Evolutionary conservation across 1,140 invertebrate species (phyloP), one percentile per base, ranked within the genome.

Genomic region (Apocrypta bakeri): DNA sequence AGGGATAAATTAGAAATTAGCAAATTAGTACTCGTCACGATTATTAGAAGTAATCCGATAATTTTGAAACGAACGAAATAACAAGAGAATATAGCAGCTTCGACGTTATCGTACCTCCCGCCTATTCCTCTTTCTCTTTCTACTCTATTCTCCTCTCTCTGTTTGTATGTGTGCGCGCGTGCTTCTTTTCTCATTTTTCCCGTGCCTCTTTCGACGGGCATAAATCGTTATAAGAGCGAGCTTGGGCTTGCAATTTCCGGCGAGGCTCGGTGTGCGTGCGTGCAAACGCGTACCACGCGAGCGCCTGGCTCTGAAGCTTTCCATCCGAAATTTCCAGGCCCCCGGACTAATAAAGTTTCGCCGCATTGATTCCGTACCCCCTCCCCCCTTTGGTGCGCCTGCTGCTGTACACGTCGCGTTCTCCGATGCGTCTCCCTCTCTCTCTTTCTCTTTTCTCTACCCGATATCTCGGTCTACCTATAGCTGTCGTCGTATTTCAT

Each of bases 161-260:
- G 12, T 31, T n/a, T 40, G 21, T 42, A 12, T 11, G n/a, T 11
- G 21, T 42, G 14, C n/a, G n/a, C 24, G 21, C 37, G 63, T 40
- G 37, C 75, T 42, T 64, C 61, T 79, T 79, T 61, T 40, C 31
- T 69, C 48, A 25, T 69, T 80, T 71, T 73, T 73, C 14, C 31
- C 77, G 61, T n/a, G 29, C 64, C 48, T 29, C 31, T 73, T 75
- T 24, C 75, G n/a, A 63, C 66, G 69, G 69, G 69, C 74, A 82
- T 73, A 72, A 82, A 78, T 78, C 75, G 81, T 78, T 77, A 78
- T 73, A 25, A 72, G 37, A 82, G 81, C 48, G 64, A 68, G 48
- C 48, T 27, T 29, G 31, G 42, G 48, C 48, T 63, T 40, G 81
- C 75, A 77, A 74, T 83, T 79, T 83, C 81, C 68, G 73, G 40